A percentile compares a stretch with the other conserved stretches of the same genome.
Conservation (phyloP, 2,113 vertebrate species). For the Chrysemys picta region DNA sequence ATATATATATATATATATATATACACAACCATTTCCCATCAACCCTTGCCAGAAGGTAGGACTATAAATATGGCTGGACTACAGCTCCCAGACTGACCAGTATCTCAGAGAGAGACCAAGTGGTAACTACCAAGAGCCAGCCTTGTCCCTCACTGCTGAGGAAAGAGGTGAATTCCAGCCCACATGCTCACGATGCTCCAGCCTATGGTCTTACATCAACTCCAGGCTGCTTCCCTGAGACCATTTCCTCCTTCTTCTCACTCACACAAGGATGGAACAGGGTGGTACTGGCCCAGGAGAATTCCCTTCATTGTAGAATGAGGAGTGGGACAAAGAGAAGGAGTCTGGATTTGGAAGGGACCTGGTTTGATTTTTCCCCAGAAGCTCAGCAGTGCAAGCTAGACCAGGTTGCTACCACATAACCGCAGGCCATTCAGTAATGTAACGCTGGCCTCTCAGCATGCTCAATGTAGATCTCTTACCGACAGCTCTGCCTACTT, state of each 20-base stretch:
- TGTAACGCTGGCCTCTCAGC: background rate
- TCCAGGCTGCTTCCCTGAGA: background rate
- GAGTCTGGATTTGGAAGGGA: background rate
- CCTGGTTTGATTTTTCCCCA: background rate
- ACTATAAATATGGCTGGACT: background rate
- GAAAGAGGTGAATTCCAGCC: background rate
- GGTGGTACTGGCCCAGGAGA: background rate
- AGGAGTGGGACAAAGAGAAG: background rate
- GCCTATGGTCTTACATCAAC: background rate
- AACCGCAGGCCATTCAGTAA: background rate
- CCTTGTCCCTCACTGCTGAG: background rate
- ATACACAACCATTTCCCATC: background rate
- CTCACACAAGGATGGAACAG: background rate
- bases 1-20: no score
- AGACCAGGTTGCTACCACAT: background rate
- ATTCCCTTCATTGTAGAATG: background rate
- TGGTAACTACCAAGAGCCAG: background rate
- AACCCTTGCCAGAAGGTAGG: background rate
- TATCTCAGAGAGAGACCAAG: background rate
- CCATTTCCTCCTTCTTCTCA: background rate
- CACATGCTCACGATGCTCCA: background rate
- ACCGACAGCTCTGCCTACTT: background rate
- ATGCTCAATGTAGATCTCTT: background rate
- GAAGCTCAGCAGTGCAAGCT: background rate
- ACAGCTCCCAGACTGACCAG: background rate